These are phyloP conservation scores for Hemicentrotus pulcherrimus DNA, from an alignment of 35 echinoderm and acorn worm species.

Conservation along the genomic window DNA sequence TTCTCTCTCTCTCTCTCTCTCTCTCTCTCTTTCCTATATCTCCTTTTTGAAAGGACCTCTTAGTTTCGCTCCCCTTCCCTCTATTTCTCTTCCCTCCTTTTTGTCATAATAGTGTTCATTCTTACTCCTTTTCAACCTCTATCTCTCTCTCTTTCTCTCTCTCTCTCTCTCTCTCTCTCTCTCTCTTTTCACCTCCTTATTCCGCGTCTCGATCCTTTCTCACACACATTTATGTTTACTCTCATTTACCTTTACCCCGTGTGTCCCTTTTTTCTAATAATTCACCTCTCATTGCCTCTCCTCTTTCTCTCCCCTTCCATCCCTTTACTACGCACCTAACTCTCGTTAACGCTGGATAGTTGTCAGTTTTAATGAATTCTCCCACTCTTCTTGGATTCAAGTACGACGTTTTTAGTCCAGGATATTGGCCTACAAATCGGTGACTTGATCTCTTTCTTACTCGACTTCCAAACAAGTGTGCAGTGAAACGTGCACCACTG, in stretches of 20 bases:
- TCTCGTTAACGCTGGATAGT: background rate
- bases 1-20: too few relatives aligned
- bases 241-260: background rate
- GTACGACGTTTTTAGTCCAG: background rate
- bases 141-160: background rate
- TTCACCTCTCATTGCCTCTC: too few relatives aligned
- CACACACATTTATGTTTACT: background rate
- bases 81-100: too few relatives aligned
- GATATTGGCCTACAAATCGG: slow-evolving; percentile 1
- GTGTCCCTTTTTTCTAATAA: too few relatives aligned
- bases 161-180: background rate
- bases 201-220: background rate
- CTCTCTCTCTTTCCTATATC: too few relatives aligned
- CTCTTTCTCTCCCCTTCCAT: too few relatives aligned
- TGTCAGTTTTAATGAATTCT: background rate
- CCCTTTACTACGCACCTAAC: background rate
- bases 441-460: background rate
- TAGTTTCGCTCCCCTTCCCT: too few relatives aligned
- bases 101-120: background rate
- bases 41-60: too few relatives aligned
- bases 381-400: background rate
- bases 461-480: background rate
- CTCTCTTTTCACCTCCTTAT: background rate
- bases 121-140: background rate
- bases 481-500: background rate